phyloP scores from a whole-genome alignment of 2,888 invertebrate genomes.

The Nomada fucata region DNA sequence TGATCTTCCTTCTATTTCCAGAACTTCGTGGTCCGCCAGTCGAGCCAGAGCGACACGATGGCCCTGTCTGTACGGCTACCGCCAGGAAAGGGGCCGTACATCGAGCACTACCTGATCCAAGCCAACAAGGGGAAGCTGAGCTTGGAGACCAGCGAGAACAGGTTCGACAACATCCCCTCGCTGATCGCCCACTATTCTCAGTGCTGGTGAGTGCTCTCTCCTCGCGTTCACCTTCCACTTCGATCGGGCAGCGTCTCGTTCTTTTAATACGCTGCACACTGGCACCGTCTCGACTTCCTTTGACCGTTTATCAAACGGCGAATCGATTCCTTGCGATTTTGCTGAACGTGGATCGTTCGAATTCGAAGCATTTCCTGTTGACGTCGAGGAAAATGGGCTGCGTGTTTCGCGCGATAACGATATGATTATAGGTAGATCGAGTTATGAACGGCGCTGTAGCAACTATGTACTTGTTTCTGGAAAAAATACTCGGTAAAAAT shows the following conservation, averaged over 20 bases:
- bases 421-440: too few relatives aligned
- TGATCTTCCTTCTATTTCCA: conserved; percentile 80
- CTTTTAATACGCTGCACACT: background rate
- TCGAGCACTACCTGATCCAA: conserved; percentile 98
- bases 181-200: conserved; percentile 97
- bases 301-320: too few relatives aligned
- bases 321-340: too few relatives aligned
- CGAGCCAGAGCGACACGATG: conserved; percentile 97
- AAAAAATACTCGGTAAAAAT: too few relatives aligned
- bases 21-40: conserved; percentile 98
- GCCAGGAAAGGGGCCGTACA: conserved; percentile 94
- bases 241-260: conserved; percentile 29
- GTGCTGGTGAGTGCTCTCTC: conserved; percentile 88
- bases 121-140: conserved; percentile 92
- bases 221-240: conserved; percentile 37
- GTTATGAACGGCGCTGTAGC: too few relatives aligned
- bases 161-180: conserved; percentile 96
- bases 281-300: too few relatives aligned
- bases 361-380: too few relatives aligned
- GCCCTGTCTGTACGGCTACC: conserved; percentile 96
- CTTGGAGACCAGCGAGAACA: conserved; percentile 96
- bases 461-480: too few relatives aligned
- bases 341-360: too few relatives aligned
- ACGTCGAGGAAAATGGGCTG: too few relatives aligned
- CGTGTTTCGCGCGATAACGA: too few relatives aligned